Conservation (phyloP, 2,113 vertebrate genomes). For the Vidua chalybeata region DNA sequence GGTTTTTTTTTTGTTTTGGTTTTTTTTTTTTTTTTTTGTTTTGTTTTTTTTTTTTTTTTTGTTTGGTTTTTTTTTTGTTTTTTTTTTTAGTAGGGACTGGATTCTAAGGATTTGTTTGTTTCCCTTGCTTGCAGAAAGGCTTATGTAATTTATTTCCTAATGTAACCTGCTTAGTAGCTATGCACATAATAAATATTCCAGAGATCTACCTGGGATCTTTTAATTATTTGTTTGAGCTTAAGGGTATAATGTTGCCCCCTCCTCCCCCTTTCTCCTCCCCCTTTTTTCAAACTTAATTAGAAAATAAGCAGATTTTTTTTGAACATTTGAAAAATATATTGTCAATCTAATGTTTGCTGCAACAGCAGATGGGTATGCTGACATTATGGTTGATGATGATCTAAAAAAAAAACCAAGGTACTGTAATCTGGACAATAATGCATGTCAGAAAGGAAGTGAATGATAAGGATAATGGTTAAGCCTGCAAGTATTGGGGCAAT, state of each 20-base stretch:
- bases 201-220: neutral
- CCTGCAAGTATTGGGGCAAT: neutral
- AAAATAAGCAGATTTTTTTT: neutral
- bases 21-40: no score
- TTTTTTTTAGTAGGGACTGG: neutral
- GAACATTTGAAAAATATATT: neutral
- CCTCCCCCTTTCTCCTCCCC: fast-evolving
- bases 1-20: neutral
- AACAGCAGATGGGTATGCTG: neutral
- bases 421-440: neutral
- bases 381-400: neutral
- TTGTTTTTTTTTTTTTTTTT: neutral
- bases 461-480: neutral
- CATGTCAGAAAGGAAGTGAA: neutral
- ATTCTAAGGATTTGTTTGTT: neutral
- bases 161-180: neutral
- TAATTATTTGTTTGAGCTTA: neutral
- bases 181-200: neutral
- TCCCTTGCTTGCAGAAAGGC: neutral
- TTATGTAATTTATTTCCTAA: neutral
- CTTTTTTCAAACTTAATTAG: neutral
- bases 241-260: neutral
- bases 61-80: neutral
- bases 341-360: neutral
- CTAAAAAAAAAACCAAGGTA: neutral